Base-by-base conservation (phyloP, 2,888 invertebrate genomes). In the Zaprionus obscuricornis region DNA sequence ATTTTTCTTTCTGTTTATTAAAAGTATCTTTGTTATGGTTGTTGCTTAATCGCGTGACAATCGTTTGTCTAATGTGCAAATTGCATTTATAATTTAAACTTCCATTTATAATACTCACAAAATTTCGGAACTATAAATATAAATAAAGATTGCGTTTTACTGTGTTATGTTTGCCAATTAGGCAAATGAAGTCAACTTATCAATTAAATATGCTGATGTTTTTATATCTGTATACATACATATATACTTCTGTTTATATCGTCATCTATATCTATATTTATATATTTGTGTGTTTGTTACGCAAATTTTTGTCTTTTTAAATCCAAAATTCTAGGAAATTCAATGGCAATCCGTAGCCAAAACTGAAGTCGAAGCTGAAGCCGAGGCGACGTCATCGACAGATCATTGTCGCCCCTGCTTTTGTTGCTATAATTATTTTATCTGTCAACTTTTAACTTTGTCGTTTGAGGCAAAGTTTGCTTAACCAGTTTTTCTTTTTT, bases 311-410 rank as follows among this genome's bases (percentile, higher is more conserved):
- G 31, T 27, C 3, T 27, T 7, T 27, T 33, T 4, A 13, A 4
- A 33, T 33, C 6, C 3, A 6, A 1, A 20, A 2, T 59, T 60
- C 47, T 55, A 50, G 43, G 51, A 63, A 79, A 58, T 67, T 77
- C 58, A 66, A 71, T 63, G 71, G 52, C 50, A 49, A 27, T n/a
- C n/a, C n/a, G n/a, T n/a, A n/a, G n/a, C n/a, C n/a, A n/a, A n/a
- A n/a, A n/a, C n/a, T n/a, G n/a, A n/a, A n/a, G n/a, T n/a, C n/a
- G n/a, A n/a, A n/a, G n/a, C n/a, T n/a, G n/a, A n/a, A n/a, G n/a
- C n/a, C n/a, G n/a, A n/a, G n/a, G 26, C 64, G 31, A 79, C 86
- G 86, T 83, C 78, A 86, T 76, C 74, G 56, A 84, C 62, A 50
- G 67, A 10, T 45, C 42, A 50, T 67, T 58, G 71, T 63, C 51